Percentiles rank a stretch among this genome's conserved stretches.
Conservation (phyloP, 2,113 vertebrate genomes). For the Rhinoderma darwinii region DNA sequence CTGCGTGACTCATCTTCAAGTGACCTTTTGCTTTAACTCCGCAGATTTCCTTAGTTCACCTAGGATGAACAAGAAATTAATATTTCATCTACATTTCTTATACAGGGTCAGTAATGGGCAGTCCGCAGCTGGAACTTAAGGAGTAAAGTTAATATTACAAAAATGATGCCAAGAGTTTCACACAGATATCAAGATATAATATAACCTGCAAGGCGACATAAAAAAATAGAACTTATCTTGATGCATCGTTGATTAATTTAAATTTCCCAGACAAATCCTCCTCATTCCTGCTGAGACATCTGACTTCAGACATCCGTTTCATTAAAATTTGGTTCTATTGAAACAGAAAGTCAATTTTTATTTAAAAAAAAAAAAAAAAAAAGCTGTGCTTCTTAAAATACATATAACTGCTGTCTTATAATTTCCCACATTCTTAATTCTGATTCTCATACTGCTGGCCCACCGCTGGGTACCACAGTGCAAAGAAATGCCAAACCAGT, state of each 20-base stretch:
- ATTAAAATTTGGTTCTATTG: conserved; percentile 19
- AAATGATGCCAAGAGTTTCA: not conserved
- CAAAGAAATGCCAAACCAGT: not conserved
- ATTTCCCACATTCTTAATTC: not conserved
- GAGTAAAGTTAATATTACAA: not conserved
- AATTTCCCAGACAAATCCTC: not conserved
- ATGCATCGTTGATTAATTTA: not conserved
- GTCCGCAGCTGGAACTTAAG: not conserved
- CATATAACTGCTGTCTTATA: not conserved
- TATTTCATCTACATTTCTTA: not conserved
- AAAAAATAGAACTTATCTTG: not conserved
- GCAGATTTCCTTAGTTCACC: not conserved
- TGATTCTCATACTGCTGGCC: not conserved
- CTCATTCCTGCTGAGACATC: not conserved
- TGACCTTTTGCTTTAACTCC: conserved; percentile 28
- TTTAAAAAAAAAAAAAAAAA: not conserved
- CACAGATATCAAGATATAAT: not conserved
- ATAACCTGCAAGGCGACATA: not conserved
- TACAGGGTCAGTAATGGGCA: not conserved
- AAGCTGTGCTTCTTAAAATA: not conserved
- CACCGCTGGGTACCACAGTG: not conserved
- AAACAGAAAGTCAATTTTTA: not conserved
- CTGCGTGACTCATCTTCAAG: conserved; percentile 40
- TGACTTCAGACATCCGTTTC: not conserved
- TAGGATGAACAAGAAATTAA: not conserved